Conservation (phyloP, 92 coral and sea anemone genomes). For the Parazoanthus atlanticus region DNA sequence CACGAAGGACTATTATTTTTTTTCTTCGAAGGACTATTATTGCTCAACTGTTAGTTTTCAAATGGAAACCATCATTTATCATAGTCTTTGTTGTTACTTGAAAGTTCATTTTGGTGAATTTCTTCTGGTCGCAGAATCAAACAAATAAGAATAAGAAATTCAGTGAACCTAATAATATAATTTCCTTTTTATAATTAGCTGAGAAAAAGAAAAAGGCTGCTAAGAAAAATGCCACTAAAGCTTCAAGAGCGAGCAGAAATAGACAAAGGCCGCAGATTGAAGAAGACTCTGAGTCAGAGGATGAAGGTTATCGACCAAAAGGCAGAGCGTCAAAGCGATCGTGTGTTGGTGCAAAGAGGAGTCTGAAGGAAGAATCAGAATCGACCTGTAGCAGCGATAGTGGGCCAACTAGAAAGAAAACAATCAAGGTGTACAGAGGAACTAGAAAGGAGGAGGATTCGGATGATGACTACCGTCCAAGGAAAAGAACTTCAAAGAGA, state of each 20-base stretch:
- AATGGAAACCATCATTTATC: no score
- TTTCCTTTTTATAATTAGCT: not conserved
- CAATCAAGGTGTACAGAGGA: conserved; percentile 11
- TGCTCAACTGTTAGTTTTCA: no score
- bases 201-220: conserved; percentile 39
- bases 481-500: conserved; percentile 14
- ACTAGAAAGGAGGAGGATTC: conserved; percentile 42
- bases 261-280: conserved; percentile 2
- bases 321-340: conserved; percentile 16
- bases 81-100: no score
- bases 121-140: no score
- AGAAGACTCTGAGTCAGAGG: conserved; percentile 36
- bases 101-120: no score
- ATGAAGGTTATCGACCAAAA: not conserved
- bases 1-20: no score
- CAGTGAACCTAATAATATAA: no score
- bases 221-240: conserved; percentile 8
- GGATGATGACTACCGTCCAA: conserved; percentile 32
- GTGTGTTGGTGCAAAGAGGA: conserved; percentile 6
- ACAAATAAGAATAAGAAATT: no score
- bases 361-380: conserved; percentile 12
- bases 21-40: no score
- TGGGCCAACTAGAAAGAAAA: not conserved
- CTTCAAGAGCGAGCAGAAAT: conserved; percentile 4
- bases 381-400: conserved; percentile 33